phyloP scores from a whole-genome alignment of 2,797 vertebrate genomes.

The Sebastes elongatus region DNA sequence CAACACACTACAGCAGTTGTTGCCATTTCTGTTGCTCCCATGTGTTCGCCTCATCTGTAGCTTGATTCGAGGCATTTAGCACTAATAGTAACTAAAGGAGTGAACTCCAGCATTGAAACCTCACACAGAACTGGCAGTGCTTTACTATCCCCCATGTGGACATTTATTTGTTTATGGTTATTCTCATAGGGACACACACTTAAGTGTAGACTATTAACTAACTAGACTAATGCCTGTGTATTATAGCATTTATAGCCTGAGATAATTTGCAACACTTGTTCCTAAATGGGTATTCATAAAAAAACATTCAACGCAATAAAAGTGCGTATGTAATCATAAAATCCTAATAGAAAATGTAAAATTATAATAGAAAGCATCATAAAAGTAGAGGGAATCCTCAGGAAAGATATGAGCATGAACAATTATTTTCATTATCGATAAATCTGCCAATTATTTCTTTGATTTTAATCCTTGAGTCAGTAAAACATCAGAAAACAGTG shows the following conservation, averaged over 20 bases:
- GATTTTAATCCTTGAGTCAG: no score
- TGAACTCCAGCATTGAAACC: not conserved
- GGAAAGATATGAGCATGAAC: not conserved
- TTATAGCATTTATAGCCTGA: not conserved
- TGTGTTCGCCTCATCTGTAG: not conserved
- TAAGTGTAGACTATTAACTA: not conserved
- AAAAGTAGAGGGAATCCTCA: not conserved
- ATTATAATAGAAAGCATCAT: not conserved
- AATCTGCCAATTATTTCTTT: not conserved
- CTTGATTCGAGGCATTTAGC: not conserved
- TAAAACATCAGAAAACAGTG: no score
- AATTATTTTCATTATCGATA: not conserved
- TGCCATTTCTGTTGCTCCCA: not conserved
- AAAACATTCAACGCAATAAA: not conserved
- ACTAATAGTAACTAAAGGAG: conserved; percentile 3
- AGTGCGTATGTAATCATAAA: not conserved
- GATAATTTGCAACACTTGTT: not conserved
- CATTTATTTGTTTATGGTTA: not conserved
- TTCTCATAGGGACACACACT: not conserved
- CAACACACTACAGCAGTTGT: not conserved
- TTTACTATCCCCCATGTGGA: not conserved
- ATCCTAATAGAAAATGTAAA: not conserved
- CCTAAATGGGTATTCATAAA: not conserved
- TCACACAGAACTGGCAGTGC: not conserved
- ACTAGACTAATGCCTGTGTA: not conserved